Evolutionary conservation across 2,888 invertebrate genomes (phyloP).

Genomic region (Plagiodera versicolora): DNA sequence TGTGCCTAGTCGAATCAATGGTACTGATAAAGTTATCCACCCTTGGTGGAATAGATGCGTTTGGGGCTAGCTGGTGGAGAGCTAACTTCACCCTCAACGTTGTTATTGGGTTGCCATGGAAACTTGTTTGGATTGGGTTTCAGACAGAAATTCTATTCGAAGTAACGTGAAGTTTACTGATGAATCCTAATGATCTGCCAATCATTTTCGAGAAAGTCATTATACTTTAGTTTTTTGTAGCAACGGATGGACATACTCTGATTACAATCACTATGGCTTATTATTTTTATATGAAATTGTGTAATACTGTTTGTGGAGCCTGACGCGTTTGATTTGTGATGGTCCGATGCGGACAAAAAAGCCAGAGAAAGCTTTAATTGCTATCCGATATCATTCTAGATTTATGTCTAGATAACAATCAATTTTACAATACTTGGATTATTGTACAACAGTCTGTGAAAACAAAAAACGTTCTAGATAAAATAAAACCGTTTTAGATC

Average conservation of each 20-base stretch:
- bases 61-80: too few species aligned
- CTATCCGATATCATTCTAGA: not conserved
- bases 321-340: slow-evolving; percentile 4
- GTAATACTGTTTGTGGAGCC: slow-evolving; percentile 5
- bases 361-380: slow-evolving; percentile 6
- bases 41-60: too few species aligned
- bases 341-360: slow-evolving; percentile 8
- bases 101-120: too few species aligned
- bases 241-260: not conserved
- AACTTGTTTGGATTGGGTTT: too few species aligned
- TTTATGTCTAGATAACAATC: not conserved
- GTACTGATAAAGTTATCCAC: too few species aligned
- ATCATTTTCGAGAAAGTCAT: not conserved
- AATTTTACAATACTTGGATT: not conserved
- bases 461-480: not conserved
- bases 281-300: slow-evolving; percentile 6
- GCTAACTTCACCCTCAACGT: too few species aligned
- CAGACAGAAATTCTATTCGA: too few species aligned
- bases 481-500: not conserved
- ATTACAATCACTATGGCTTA: slow-evolving; percentile 3
- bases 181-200: not conserved
- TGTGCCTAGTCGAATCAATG: too few species aligned
- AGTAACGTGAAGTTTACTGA: not conserved
- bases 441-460: not conserved
- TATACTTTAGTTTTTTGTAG: not conserved